A percentile compares a stretch with the other conserved stretches of the same genome.
Conservation (phyloP, 2,888 invertebrate genomes). For the Tinea pellionella region DNA sequence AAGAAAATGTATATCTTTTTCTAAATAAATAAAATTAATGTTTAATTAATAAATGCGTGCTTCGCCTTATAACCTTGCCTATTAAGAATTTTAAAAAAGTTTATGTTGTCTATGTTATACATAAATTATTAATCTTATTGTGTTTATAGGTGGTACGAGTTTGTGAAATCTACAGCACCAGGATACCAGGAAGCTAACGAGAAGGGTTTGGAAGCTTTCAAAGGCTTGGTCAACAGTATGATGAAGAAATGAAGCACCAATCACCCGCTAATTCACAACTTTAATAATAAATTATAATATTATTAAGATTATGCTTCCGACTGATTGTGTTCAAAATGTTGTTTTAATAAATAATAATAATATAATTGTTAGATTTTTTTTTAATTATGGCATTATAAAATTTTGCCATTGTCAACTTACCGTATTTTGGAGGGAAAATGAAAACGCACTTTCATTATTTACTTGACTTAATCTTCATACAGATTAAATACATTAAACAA, state of each 20-base stretch:
- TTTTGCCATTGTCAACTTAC: too few relatives aligned
- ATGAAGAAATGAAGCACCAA: constrained; percentile 41
- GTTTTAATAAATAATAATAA: neutral
- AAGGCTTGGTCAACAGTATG: constrained; percentile 51
- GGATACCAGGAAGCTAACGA: constrained; percentile 69
- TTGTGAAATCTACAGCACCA: constrained; percentile 48
- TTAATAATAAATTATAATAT: neutral
- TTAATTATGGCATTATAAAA: too few relatives aligned
- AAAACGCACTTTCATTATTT: too few relatives aligned
- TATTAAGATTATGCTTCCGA: neutral
- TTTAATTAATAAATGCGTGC: too few relatives aligned
- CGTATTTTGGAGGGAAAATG: too few relatives aligned
- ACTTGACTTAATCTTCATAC: too few relatives aligned
- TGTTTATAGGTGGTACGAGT: constrained; percentile 49
- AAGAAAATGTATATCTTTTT: too few relatives aligned
- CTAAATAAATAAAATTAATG: too few relatives aligned
- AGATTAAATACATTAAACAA: too few relatives aligned
- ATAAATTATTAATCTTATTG: neutral
- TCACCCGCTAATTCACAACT: neutral
- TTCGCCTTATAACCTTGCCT: too few relatives aligned
- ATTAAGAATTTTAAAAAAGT: too few relatives aligned
- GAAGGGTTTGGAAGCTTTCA: constrained; percentile 67
- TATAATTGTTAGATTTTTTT: too few relatives aligned
- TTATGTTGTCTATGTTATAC: neutral
- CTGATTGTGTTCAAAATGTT: constrained; percentile 9